Evolutionary conservation across 2,797 vertebrate species (phyloP), one percentile per base, ranked within the genome.

Genomic region (Eulemur rubriventer): DNA sequence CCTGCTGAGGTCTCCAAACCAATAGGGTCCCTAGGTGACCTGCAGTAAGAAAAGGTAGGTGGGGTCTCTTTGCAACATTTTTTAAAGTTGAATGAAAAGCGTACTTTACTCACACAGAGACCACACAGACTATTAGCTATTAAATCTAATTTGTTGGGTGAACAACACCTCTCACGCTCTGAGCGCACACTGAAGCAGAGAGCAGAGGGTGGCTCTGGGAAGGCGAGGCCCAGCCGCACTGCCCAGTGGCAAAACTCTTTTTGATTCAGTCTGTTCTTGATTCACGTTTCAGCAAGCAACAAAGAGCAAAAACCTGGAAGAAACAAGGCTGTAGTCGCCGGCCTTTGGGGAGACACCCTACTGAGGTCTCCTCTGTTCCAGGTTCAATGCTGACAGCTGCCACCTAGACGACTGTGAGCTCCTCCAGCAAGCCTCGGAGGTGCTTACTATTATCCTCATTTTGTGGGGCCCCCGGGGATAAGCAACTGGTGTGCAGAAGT

Each of bases 331-430:
- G 12, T 3, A 18, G 30, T 17, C 0, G 7, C 59, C 5, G 13
- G 4, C 20, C 24, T 22, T 10, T 18, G 46, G 57, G 33, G 46
- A 17, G 24, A 14, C 0, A 12, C 41, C 73, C 28, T 24, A 1
- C 38, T 4, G 6, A 14, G 12, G 30, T 30, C 41, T 9, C 46
- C 57, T 30, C 9, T 7, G 57, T 48, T 17, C 17, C 2, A 16
- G 63, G 10, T 9, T 22, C 12, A 11, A 17, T 0, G 3, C 52
- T 14, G 30, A 59, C 24, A 14, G 6, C n/a, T 17, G 35, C 75
- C 1, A 0, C 0, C 4, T 12, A 9, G 28, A 0, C 0, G 4
- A 9, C 1, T 7, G 5, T 3, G 22, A 6, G 13, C 2, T 52
- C 70, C 65, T 22, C 5, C 50, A 3, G 4, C 7, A 17, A 4